Conservation (phyloP, 2,797 vertebrate species). For the Astyanax mexicanus region DNA sequence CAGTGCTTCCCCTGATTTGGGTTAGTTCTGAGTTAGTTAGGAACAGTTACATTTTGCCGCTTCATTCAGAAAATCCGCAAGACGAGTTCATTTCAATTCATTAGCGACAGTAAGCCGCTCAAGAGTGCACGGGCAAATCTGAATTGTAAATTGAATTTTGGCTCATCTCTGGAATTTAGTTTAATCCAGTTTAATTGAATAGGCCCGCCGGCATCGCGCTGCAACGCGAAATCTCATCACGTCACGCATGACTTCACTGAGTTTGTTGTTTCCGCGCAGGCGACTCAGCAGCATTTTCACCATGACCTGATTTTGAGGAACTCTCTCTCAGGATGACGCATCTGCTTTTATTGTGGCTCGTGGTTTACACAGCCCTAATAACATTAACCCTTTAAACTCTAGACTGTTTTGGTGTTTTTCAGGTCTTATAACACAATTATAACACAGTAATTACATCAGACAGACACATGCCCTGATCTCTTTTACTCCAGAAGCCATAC, state of each 20-base stretch:
- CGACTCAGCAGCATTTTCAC: conserved; percentile 35
- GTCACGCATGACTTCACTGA: conserved; percentile 16
- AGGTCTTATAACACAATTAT: too few relatives aligned
- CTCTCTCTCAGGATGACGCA: not conserved
- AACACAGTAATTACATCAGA: too few relatives aligned
- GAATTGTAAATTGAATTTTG: conserved; percentile 46
- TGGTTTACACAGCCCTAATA: conserved; percentile 4
- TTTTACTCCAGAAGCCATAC: too few relatives aligned
- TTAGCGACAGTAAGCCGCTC: conserved; percentile 19
- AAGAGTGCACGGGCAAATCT: conserved; percentile 21
- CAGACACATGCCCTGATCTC: too few relatives aligned
- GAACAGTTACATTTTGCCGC: not conserved
- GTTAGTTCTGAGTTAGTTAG: not conserved
- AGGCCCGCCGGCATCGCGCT: conserved; percentile 24
- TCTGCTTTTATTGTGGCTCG: conserved; percentile 9
- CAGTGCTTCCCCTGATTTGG: not conserved
- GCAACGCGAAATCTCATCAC: conserved; percentile 34
- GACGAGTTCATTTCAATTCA: conserved; percentile 34
- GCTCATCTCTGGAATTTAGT: conserved; percentile 32
- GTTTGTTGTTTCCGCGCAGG: conserved; percentile 9
- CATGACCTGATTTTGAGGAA: conserved; percentile 16
- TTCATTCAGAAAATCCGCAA: conserved; percentile 36
- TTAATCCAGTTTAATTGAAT: conserved; percentile 39
- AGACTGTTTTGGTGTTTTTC: too few relatives aligned
- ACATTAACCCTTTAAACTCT: conserved; percentile 11